Evolutionary conservation across 2,113 vertebrate genomes (phyloP).

Genomic region (Blennius ocellaris): DNA sequence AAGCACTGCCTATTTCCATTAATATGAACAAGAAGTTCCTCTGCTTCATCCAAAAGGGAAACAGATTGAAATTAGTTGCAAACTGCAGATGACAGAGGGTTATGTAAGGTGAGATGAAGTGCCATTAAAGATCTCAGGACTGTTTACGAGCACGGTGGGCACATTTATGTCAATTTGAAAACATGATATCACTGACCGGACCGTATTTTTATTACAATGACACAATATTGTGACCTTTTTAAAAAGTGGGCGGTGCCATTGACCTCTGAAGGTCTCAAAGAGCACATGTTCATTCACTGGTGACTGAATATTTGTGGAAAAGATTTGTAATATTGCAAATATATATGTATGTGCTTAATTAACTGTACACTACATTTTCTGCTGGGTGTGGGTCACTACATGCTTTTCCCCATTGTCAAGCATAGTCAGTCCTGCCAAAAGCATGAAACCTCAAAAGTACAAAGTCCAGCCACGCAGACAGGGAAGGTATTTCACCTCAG

Average conservation of each 20-base stretch:
- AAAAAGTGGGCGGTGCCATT: neutral
- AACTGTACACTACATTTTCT: no score
- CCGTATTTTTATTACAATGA: neutral
- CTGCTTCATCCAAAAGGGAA: slow-evolving; percentile 7
- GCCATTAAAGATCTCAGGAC: no score
- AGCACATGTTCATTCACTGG: neutral
- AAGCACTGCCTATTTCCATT: slow-evolving; percentile 16
- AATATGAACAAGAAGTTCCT: neutral
- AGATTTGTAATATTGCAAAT: no score
- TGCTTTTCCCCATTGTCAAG: neutral
- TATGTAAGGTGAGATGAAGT: slow-evolving; percentile 11
- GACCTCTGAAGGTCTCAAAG: neutral
- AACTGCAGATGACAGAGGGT: slow-evolving; percentile 23
- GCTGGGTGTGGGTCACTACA: neutral
- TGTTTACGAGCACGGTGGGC: neutral
- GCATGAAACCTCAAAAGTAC: neutral
- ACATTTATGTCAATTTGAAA: slow-evolving; percentile 1
- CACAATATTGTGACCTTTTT: neutral
- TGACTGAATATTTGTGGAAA: neutral
- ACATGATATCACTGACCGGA: neutral
- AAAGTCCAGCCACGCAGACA: slow-evolving; percentile 16
- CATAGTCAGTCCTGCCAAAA: neutral
- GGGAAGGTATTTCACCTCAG: neutral
- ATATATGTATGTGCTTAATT: no score
- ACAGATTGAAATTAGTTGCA: slow-evolving; percentile 7